Conservation (phyloP, 2,888 invertebrate species). For the Harpagoxenus sublaevis region DNA sequence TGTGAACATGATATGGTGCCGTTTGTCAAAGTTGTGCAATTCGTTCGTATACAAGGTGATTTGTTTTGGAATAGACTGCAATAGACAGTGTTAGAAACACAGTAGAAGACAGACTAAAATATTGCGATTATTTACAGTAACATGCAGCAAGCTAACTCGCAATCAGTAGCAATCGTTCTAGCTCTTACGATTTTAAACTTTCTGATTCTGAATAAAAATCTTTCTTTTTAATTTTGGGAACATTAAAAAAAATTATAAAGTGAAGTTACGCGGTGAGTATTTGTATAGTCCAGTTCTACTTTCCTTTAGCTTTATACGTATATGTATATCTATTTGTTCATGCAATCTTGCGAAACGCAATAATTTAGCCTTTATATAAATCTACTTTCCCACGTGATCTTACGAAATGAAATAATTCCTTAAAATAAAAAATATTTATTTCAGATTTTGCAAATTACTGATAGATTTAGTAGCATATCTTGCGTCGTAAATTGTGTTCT, state of each 20-base stretch:
- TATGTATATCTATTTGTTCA: neutral
- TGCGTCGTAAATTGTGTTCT: neutral
- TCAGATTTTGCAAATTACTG: neutral
- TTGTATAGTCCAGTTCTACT: neutral
- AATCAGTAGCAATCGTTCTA: neutral
- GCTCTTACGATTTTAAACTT: neutral
- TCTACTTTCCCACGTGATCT: slow-evolving; percentile 9
- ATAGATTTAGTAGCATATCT: neutral
- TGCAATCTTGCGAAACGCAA: slow-evolving; percentile 8
- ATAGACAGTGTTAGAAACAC: neutral
- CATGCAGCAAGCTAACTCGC: neutral
- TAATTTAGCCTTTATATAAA: slow-evolving; percentile 29
- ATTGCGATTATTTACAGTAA: neutral
- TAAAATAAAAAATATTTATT: neutral
- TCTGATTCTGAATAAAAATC: neutral
- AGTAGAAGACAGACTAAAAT: neutral
- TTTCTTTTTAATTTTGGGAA: neutral
- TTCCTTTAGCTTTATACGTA: neutral
- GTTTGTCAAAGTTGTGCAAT: slow-evolving; percentile 7
- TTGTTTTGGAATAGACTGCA: neutral
- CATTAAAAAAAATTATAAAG: neutral
- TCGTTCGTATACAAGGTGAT: neutral
- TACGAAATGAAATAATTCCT: neutral
- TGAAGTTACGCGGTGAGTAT: neutral
- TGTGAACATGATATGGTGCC: neutral